These are phyloP conservation scores for Lasiurus borealis DNA, from an alignment of 2,113 vertebrate species.

Conservation along the genomic window DNA sequence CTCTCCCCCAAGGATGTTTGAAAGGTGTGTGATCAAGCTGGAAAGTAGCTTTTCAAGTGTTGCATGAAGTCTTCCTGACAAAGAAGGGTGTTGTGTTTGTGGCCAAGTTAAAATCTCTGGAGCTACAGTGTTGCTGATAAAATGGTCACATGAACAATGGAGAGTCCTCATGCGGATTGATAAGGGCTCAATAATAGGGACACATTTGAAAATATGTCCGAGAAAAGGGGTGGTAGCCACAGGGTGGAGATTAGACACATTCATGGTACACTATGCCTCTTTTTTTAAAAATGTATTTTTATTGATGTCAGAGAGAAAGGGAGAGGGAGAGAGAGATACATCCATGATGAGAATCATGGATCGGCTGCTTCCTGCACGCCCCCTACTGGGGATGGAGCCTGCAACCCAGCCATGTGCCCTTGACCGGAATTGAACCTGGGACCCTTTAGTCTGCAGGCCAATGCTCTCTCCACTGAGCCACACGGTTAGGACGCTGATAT, in stretches of 20 bases:
- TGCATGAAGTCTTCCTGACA: slow-evolving; percentile 24
- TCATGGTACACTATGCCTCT: neutral
- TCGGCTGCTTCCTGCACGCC: no score
- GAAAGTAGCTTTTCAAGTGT: slow-evolving; percentile 40
- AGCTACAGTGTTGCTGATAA: slow-evolving; percentile 35
- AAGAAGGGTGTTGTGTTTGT: neutral
- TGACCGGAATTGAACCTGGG: no score
- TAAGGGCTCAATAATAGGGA: neutral
- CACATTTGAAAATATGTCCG: neutral
- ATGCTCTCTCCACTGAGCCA: no score
- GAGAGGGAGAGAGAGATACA: no score
- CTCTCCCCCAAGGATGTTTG: neutral
- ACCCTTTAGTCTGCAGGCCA: no score
- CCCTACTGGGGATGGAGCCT: no score
- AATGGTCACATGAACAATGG: neutral
- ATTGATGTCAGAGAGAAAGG: no score
- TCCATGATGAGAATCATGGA: no score
- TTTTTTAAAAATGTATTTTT: no score
- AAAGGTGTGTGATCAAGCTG: slow-evolving; percentile 28
- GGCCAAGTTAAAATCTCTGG: slow-evolving; percentile 41
- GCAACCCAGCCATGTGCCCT: no score
- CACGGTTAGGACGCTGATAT: neutral
- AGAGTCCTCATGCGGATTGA: neutral
- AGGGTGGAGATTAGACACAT: neutral
- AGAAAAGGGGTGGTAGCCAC: neutral